These are phyloP conservation scores for Maniola jurtina DNA, from an alignment of 1,140 invertebrate species.

Conservation along the genomic window DNA sequence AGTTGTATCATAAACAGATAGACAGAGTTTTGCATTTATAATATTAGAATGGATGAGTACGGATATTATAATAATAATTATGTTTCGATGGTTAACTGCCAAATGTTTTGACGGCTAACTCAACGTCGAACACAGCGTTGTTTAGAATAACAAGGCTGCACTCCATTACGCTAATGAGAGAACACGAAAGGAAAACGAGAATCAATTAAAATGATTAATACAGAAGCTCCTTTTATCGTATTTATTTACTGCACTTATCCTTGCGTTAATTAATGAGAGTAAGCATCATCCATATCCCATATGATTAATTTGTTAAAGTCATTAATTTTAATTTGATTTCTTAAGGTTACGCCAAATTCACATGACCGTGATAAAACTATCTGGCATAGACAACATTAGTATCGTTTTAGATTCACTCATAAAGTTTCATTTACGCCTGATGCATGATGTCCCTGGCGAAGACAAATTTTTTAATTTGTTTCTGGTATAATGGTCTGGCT, in stretches of 20 bases:
- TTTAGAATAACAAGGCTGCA: not conserved
- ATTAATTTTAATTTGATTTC: slow-evolving; percentile 7
- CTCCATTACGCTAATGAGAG: slow-evolving; percentile 1
- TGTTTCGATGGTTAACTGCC: too few relatives aligned
- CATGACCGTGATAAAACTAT: not conserved
- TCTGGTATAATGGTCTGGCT: too few relatives aligned
- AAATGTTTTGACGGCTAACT: too few relatives aligned
- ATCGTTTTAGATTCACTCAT: too few relatives aligned
- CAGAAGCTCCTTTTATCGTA: not conserved
- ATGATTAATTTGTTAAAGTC: not conserved
- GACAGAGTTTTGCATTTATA: too few relatives aligned
- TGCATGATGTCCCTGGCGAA: too few relatives aligned
- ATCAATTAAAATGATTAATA: slow-evolving; percentile 4
- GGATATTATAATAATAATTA: too few relatives aligned
- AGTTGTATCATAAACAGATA: too few relatives aligned
- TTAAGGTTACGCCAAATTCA: not conserved
- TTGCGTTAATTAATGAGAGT: slow-evolving; percentile 1
- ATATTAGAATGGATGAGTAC: too few relatives aligned
- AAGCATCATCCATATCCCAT: not conserved
- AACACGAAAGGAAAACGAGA: not conserved
- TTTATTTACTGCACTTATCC: not conserved
- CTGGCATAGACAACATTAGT: too few relatives aligned
- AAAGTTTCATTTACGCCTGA: too few relatives aligned
- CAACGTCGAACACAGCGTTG: not conserved
- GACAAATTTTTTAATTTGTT: too few relatives aligned